Conservation (phyloP, 1,140 invertebrate species). For the Asobara japonica region DNA sequence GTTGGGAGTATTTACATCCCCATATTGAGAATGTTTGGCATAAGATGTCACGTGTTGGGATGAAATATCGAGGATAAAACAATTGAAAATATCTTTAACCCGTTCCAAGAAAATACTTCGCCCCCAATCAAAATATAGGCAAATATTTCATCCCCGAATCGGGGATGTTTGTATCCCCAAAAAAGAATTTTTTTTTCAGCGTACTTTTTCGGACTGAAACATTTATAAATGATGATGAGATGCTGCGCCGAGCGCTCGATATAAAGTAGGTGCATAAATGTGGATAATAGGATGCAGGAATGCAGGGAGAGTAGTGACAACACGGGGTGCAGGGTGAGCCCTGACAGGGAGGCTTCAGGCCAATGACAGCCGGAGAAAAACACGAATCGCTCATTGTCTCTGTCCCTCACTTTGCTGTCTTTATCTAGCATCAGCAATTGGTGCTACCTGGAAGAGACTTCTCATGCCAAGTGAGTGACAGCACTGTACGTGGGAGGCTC, state of each 20-base stretch:
- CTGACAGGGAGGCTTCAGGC: conserved; percentile 58
- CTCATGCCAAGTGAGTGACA: conserved; percentile 58
- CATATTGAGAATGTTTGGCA: too few species aligned
- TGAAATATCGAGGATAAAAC: too few species aligned
- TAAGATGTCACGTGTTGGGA: too few species aligned
- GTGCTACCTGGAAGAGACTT: conserved; percentile 47
- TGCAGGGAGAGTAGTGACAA: conserved; percentile 56
- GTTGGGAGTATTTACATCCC: too few species aligned
- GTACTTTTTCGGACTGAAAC: too few species aligned
- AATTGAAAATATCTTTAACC: too few species aligned
- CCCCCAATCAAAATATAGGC: too few species aligned
- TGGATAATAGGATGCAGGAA: conserved; percentile 65
- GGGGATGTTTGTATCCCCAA: too few species aligned
- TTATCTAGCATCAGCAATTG: conserved; percentile 40
- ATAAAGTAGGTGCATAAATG: conserved; percentile 50
- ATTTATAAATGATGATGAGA: not conserved
- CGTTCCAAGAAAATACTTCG: not conserved
- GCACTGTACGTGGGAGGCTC: conserved; percentile 60
- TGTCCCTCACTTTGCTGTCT: conserved; percentile 26
- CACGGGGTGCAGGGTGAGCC: conserved; percentile 52
- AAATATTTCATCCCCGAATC: too few species aligned
- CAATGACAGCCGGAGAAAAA: conserved; percentile 45
- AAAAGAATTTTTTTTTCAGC: too few species aligned
- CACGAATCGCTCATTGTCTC: conserved; percentile 21
- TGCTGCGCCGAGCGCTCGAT: not conserved